Evolutionary conservation across 2,113 vertebrate genomes (phyloP), one percentile per base, ranked within the genome.

Genomic region (Rana temporaria): DNA sequence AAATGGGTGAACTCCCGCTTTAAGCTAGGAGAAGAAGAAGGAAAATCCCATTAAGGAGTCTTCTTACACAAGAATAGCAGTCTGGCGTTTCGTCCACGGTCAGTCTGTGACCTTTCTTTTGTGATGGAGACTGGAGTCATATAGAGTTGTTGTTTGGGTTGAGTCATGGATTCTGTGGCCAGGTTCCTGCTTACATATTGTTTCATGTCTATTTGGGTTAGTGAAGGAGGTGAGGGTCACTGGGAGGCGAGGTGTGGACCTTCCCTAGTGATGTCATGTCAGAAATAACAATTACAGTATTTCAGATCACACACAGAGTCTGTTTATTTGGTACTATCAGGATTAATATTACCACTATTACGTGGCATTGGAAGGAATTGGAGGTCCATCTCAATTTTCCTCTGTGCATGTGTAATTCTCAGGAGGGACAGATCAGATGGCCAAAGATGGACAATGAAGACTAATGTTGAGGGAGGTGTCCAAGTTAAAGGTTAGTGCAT

Each of bases 181-280:
- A 19, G 6, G 57, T 42, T 75, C 71, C 71, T 42, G 55, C 32
- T 24, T 59, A 38, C 71, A 60, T 26, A 60, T 32, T 72, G 70
- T 75, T n/a, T 75, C 4, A 62, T 62, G 32, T 75, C 38, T 60
- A 22, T 75, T 75, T 75, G 72, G 72, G 72, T 75, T n/a, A 11
- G 18, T 74, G 55, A 74, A 18, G n/a, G 55, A 74, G 26, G n/a
- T 1, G 15, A 38, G 30, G 57, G 72, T 75, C 60, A 75, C 38
- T 75, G 32, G 56, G n/a, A 75, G 72, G 72, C 38, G 20, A 38
- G 18, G 42, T 48, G 42, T 9, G 71, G 70, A 73, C 42, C 18
- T 26, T 55, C 55, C 71, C 71, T 1, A 4, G 26, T 32, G 4
- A 17, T 56, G 48, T 26, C 42, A 71, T 26, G 48, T 63, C 60